These are phyloP conservation scores for Characodon lateralis DNA, from an alignment of 2,797 vertebrate genomes.

Conservation along the genomic window DNA sequence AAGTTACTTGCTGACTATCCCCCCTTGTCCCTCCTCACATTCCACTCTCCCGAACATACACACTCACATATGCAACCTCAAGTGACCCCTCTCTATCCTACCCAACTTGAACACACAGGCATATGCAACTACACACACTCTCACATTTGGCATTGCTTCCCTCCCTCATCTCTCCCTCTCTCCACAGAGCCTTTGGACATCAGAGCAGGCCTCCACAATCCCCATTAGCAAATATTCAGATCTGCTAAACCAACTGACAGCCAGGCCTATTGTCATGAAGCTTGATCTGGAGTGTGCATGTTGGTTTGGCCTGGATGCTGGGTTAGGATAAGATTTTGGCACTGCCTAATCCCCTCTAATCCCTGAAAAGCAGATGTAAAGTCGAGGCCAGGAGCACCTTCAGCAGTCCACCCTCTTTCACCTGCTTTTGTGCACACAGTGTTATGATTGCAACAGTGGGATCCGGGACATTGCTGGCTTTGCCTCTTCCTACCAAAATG, in stretches of 20 bases:
- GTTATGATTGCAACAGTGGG: constrained; percentile 21
- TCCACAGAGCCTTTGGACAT: constrained; percentile 56
- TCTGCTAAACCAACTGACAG: constrained; percentile 72
- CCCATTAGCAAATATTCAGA: constrained; percentile 66
- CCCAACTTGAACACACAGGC: constrained; percentile 35
- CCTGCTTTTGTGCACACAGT: constrained; percentile 44
- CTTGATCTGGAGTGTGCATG: constrained; percentile 70
- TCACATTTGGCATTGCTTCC: constrained; percentile 43
- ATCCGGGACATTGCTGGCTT: constrained; percentile 7
- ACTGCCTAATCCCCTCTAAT: constrained; percentile 76
- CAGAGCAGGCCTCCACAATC: constrained; percentile 64
- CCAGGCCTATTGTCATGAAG: constrained; percentile 70
- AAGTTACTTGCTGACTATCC: constrained; percentile 62
- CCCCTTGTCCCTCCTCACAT: constrained; percentile 60
- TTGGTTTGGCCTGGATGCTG: constrained; percentile 72
- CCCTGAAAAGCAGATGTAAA: constrained; percentile 67
- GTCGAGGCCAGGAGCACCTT: constrained; percentile 59
- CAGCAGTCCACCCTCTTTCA: constrained; percentile 52
- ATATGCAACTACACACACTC: constrained; percentile 31
- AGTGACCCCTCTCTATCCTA: constrained; percentile 45
- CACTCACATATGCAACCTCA: constrained; percentile 45
- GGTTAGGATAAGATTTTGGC: constrained; percentile 77
- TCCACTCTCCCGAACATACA: constrained; percentile 68
- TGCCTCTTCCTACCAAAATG: constrained; percentile 12
- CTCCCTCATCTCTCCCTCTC: constrained; percentile 26